Evolutionary conservation across 2,113 vertebrate genomes (phyloP), one percentile per base, ranked within the genome.

Genomic region (Mola mola): DNA sequence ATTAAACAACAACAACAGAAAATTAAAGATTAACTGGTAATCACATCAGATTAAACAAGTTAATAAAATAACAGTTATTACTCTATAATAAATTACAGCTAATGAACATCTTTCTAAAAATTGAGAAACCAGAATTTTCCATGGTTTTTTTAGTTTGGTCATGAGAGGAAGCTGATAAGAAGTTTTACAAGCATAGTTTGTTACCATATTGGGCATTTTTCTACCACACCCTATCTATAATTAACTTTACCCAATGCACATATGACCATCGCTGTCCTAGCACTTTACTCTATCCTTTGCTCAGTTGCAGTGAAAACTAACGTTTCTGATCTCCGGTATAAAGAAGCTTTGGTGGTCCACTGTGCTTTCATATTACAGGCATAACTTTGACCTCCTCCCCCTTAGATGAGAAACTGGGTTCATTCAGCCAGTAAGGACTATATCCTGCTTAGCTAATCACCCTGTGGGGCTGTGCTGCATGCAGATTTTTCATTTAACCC

Each of bases 401-500:
- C 22, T 65, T 31, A 31, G 41, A n/a, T 19, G 17, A 51, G 25
- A 1, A 59, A 37, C 34, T n/a, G 28, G 52, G 47, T 46, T 49
- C 31, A 26, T 41, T 31, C n/a, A 44, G 42, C 48, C 52, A 24
- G 56, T 48, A 60, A 19, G 8, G 38, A 37, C 69, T 22, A 55
- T 62, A 67, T 75, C 56, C 70, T 85, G 75, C 79, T 72, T 74
- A 73, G 69, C 56, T 82, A 83, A 87, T 86, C 81, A 85, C 48
- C 55, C 59, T 22, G 48, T 37, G 47, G 44, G 48, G 21, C 66
- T 73, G 36, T 61, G 52, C 58, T 51, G 53, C 57, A 84, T 79
- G 77, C 75, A 80, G 42, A 74, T 82, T 22, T 78, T 84, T 66
- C 56, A 81, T 80, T 78, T 79, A 83, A 68, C 51, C 71, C 76